Base-by-base conservation (phyloP, 2,888 invertebrate species). In the Plusia festucae region DNA sequence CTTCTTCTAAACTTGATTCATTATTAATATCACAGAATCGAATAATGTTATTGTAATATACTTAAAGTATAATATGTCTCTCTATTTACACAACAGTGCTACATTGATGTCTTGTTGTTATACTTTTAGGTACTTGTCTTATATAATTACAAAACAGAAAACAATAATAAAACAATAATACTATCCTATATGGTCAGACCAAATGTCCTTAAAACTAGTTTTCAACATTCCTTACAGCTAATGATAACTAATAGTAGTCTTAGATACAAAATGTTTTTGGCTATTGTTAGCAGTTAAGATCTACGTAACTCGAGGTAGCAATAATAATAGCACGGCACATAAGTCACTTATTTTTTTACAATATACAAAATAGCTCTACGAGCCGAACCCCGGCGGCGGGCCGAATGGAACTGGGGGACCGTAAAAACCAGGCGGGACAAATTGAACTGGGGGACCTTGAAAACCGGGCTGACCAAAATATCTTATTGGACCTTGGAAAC, bases 1-100 rank as follows among this genome's bases (percentile, higher is more conserved):
- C 53, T 58, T 62, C 51, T 27, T 53, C 15, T 55, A 46, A 40
- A 59, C 67, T 74, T 68, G 71, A 71, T 79, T 68, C 52, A 65
- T 57, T 40, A 66, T 64, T 60, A 74, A 67, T 83, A 83, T 83
- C 82, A 83, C 81, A 82, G 81, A 76, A 76, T 72, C 60, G 62
- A 83, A 80, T 73, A 68, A 67, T 51, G 63, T 40, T 60, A 27
- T 11, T 53, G 63, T 58, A 54, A 34, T 11, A 56, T 75, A 70
- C 70, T 75, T 70, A 53, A 56, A 57, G 30, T 49, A 59, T n/a
- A n/a, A n/a, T 32, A 59, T 57, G 30, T 46, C 24, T 34, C 40
- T 24, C 9, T 53, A 46, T 16, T 30, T 63, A 68, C 44, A 78
- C 68, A 57, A 61, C 52, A 22, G 22, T 66, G 34, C 9, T 9